Evolutionary conservation across 2,888 invertebrate genomes (phyloP).

Genomic region (Dasysyrphus tricinctus): DNA sequence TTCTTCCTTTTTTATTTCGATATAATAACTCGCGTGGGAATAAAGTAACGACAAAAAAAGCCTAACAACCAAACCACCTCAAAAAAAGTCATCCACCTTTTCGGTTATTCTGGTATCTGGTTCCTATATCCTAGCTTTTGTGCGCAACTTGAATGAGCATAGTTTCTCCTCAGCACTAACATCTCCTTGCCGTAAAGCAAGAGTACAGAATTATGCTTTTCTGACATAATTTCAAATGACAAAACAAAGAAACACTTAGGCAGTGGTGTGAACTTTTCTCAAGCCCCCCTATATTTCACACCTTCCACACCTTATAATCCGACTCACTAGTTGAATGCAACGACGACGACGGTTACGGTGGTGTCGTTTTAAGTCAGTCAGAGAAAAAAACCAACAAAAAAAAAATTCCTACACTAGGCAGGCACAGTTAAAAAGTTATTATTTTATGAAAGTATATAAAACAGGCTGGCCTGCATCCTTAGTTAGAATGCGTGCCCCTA

Average conservation of each 20-base stretch:
- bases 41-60: not conserved
- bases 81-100: conserved; percentile 37
- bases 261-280: conserved; percentile 48
- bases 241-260: conserved; percentile 50
- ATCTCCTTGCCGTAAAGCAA: not conserved
- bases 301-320: not conserved
- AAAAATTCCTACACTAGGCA: conserved; percentile 24
- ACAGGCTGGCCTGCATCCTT: conserved; percentile 25
- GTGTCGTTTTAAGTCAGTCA: conserved; percentile 2
- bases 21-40: conserved; percentile 4
- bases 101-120: not conserved
- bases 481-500: conserved; percentile 43
- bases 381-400: conserved; percentile 10
- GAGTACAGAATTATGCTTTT: conserved; percentile 23
- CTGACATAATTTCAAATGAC: conserved; percentile 50
- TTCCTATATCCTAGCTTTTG: conserved; percentile 22
- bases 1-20: not conserved
- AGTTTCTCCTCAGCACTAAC: not conserved
- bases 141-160: conserved; percentile 33
- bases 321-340: conserved; percentile 68
- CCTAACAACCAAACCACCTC: not conserved
- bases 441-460: not conserved
- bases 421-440: not conserved
- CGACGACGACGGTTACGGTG: not conserved
- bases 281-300: not conserved